Percentiles rank a stretch among this genome's conserved stretches.
phyloP scores from a whole-genome alignment of 2,888 invertebrate species.

The Beris morrisii region DNA sequence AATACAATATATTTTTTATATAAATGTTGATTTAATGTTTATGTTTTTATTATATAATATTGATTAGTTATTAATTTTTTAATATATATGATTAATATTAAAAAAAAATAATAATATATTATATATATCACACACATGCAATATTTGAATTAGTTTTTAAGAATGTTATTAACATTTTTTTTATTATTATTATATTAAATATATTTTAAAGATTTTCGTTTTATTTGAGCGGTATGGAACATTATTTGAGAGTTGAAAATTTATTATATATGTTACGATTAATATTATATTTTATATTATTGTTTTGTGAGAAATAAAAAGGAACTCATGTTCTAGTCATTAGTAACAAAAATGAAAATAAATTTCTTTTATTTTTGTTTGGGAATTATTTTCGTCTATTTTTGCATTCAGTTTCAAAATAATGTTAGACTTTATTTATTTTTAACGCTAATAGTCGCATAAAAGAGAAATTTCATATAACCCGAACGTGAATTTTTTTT shows the following conservation, averaged over 20 bases:
- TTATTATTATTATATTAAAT: constrained; percentile 17
- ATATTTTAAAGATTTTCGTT: neutral
- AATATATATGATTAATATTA: constrained; percentile 18
- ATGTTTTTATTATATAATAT: constrained; percentile 35
- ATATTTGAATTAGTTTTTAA: constrained; percentile 33
- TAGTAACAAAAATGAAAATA: neutral
- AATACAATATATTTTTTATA: constrained; percentile 32
- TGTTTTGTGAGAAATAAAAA: too few species aligned
- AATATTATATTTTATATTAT: too few species aligned
- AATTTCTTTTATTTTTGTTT: too few species aligned
- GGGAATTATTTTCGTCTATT: too few species aligned
- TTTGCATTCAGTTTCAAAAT: too few species aligned
- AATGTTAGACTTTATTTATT: too few species aligned
- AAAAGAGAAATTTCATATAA: too few species aligned
- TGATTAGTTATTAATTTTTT: constrained; percentile 33
- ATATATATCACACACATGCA: constrained; percentile 30
- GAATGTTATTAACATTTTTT: constrained; percentile 34
- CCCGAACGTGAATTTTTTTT: too few species aligned
- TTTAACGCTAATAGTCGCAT: too few species aligned
- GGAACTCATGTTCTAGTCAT: constrained; percentile 15
- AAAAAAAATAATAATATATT: constrained; percentile 20
- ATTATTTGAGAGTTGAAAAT: constrained; percentile 1
- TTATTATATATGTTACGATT: neutral
- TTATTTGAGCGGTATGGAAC: constrained; percentile 9
- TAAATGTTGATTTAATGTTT: constrained; percentile 38